Conservation (phyloP, 2,113 vertebrate species). For the Micronycteris hirsuta region DNA sequence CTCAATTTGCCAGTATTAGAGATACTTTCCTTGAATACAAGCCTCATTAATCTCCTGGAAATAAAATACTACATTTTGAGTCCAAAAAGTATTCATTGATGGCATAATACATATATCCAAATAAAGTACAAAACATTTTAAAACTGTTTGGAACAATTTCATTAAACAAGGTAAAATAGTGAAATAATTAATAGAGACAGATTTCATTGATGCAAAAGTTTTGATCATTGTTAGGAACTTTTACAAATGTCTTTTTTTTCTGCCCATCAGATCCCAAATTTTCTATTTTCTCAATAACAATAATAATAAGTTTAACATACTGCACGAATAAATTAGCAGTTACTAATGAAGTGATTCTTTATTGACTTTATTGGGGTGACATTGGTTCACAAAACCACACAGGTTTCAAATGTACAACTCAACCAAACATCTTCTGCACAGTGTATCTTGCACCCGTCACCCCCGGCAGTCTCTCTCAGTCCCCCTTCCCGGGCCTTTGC, state of each 20-base stretch:
- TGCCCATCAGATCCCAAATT: not conserved
- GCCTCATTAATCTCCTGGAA: not conserved
- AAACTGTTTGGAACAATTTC: not conserved
- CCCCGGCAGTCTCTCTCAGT: too few relatives aligned
- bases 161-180: not conserved
- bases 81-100: not conserved
- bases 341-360: not conserved
- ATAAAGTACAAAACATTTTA: not conserved
- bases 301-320: not conserved
- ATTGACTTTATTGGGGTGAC: too few relatives aligned
- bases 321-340: not conserved
- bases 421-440: too few relatives aligned
- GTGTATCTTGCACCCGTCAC: too few relatives aligned
- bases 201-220: not conserved
- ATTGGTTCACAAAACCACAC: too few relatives aligned
- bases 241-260: not conserved
- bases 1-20: not conserved
- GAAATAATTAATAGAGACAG: not conserved
- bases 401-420: too few relatives aligned
- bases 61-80: not conserved
- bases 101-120: not conserved
- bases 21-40: not conserved
- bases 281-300: not conserved
- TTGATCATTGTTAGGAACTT: not conserved
- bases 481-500: too few relatives aligned